Percentiles rank a stretch among this genome's conserved stretches.
Evolutionary conservation across 1,140 invertebrate species (phyloP).

Genomic region (Ceratoteleas bidentatus): DNA sequence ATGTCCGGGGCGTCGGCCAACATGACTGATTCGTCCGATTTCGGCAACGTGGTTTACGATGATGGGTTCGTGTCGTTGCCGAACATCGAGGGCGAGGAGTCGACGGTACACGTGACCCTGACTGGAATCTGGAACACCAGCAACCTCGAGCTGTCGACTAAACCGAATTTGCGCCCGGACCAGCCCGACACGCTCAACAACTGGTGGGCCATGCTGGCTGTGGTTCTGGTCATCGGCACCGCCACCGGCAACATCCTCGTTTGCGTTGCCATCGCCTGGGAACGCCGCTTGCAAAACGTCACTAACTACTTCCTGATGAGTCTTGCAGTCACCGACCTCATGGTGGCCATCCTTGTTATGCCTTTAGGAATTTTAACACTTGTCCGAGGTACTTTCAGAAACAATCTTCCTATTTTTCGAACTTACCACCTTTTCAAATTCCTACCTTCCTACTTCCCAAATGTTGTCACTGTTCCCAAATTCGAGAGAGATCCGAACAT

Average conservation of each 20-base stretch:
- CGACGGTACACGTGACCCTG: slow-evolving; percentile 64
- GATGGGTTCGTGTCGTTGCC: slow-evolving; percentile 32
- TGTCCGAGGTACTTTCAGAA: slow-evolving; percentile 74
- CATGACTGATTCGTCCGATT: slow-evolving; percentile 49
- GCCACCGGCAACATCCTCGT: slow-evolving; percentile 97
- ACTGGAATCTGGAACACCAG: slow-evolving; percentile 70
- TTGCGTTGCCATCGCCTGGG: slow-evolving; percentile 94
- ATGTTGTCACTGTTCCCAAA: no score
- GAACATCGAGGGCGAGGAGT: slow-evolving; percentile 56
- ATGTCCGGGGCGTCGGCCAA: slow-evolving; percentile 62
- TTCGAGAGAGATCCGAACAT: no score
- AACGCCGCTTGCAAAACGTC: slow-evolving; percentile 94
- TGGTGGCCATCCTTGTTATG: slow-evolving; percentile 96
- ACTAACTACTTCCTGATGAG: slow-evolving; percentile 99
- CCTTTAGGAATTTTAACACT: slow-evolving; percentile 91
- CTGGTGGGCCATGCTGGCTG: slow-evolving; percentile 88
- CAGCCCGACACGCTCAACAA: slow-evolving; percentile 81
- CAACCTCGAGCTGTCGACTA: slow-evolving; percentile 62
- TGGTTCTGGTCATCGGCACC: slow-evolving; percentile 92
- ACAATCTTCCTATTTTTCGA: no score
- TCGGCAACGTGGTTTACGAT: slow-evolving; percentile 43
- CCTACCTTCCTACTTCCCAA: no score
- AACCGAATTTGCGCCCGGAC: slow-evolving; percentile 26
- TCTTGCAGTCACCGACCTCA: slow-evolving; percentile 95
- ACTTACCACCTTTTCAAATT: no score